Evolutionary conservation across 2,797 vertebrate genomes (phyloP).

Genomic region (Gobionotothen gibberifrons): DNA sequence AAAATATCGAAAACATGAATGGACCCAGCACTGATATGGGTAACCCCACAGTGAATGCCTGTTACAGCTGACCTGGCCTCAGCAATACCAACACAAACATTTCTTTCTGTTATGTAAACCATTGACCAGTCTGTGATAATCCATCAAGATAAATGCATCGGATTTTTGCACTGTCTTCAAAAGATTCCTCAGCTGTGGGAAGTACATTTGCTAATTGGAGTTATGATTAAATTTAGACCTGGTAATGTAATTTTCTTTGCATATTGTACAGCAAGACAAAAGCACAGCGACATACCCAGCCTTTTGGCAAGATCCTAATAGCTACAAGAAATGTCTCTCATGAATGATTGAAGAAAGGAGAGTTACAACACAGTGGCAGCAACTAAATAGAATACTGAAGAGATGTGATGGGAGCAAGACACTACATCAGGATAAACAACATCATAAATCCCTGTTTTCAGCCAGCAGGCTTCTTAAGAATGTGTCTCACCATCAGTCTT

Average conservation of each 20-base stretch:
- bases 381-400: slow-evolving; percentile 35
- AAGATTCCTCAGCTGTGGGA: not conserved
- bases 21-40: too few species aligned
- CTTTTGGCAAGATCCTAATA: slow-evolving; percentile 39
- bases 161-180: not conserved
- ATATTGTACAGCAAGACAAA: slow-evolving; percentile 8
- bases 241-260: slow-evolving; percentile 17
- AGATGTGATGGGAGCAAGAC: slow-evolving; percentile 25
- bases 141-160: too few species aligned
- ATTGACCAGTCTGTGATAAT: too few species aligned
- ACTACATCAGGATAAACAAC: slow-evolving; percentile 24
- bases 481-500: slow-evolving; percentile 18
- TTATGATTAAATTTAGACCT: slow-evolving; percentile 22
- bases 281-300: slow-evolving; percentile 21
- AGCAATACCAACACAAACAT: too few species aligned
- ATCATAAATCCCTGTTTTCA: slow-evolving; percentile 4
- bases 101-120: too few species aligned
- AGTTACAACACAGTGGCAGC: slow-evolving; percentile 42
- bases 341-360: slow-evolving; percentile 55
- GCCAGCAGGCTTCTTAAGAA: not conserved
- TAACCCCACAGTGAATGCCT: too few species aligned
- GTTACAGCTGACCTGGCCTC: too few species aligned
- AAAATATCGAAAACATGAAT: too few species aligned
- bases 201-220: slow-evolving; percentile 19
- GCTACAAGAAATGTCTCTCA: slow-evolving; percentile 45